Percentiles rank a stretch among this genome's conserved stretches.
phyloP scores from a whole-genome alignment of 1,140 invertebrate species.

The Bilobella aurantiaca region DNA sequence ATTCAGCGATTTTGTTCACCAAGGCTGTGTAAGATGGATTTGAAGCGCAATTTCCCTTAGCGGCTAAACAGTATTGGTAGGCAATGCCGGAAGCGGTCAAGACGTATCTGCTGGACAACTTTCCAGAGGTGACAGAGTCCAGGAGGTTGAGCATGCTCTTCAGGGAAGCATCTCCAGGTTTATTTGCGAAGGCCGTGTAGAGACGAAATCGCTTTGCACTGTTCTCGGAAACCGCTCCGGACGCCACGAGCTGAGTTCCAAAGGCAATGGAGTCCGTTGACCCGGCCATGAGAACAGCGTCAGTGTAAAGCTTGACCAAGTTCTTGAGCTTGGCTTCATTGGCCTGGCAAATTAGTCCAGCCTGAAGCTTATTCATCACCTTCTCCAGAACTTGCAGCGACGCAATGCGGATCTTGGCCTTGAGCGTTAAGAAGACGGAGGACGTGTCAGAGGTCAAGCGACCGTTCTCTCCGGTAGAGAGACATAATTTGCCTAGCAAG shows the following conservation, averaged over 20 bases:
- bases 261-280: slow-evolving; percentile 63
- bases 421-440: slow-evolving; percentile 49
- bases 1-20: slow-evolving; percentile 54
- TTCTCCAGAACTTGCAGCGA: slow-evolving; percentile 56
- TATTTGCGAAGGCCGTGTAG: slow-evolving; percentile 58
- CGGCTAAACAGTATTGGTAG: slow-evolving; percentile 40
- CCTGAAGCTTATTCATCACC: slow-evolving; percentile 48
- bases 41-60: slow-evolving; percentile 38
- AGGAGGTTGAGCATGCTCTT: no score
- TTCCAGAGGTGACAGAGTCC: slow-evolving; percentile 14
- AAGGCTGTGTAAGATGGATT: slow-evolving; percentile 46
- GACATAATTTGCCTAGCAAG: not conserved
- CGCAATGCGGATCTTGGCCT: slow-evolving; percentile 52
- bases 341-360: slow-evolving; percentile 8
- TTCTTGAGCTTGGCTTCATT: not conserved
- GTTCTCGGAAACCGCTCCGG: slow-evolving; percentile 50
- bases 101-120: slow-evolving; percentile 47
- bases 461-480: not conserved
- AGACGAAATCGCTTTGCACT: slow-evolving; percentile 55
- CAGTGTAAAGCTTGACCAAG: slow-evolving; percentile 54
- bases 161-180: slow-evolving; percentile 57
- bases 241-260: slow-evolving; percentile 54
- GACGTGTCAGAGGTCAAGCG: slow-evolving; percentile 36
- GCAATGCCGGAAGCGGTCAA: slow-evolving; percentile 42
- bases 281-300: slow-evolving; percentile 62